phyloP scores from a whole-genome alignment of 1,140 invertebrate species.

The Heliconius eleuchia region DNA sequence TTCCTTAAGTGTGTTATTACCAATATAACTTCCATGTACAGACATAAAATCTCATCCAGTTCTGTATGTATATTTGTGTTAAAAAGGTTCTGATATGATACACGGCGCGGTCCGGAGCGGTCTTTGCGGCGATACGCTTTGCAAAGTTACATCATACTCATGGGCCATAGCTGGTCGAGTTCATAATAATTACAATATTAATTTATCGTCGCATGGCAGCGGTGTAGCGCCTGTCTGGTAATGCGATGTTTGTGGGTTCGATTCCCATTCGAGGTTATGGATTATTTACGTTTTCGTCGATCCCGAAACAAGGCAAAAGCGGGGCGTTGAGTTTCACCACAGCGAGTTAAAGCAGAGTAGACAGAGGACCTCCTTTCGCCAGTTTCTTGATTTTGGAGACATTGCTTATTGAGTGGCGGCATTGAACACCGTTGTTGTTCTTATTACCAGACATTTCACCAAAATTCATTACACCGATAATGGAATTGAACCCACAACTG shows the following conservation, averaged over 20 bases:
- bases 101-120: conserved; percentile 22
- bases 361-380: too few species aligned
- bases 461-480: not conserved
- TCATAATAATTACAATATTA: not conserved
- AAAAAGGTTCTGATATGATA: conserved; percentile 25
- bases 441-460: too few species aligned
- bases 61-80: not conserved
- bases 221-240: too few species aligned
- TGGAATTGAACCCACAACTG: not conserved
- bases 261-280: too few species aligned
- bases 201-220: not conserved
- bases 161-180: not conserved
- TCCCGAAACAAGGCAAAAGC: not conserved
- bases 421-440: not conserved
- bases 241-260: too few species aligned
- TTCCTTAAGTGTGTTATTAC: too few species aligned
- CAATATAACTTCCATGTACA: too few species aligned
- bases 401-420: not conserved
- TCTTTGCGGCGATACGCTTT: conserved; percentile 24
- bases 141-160: conserved; percentile 25
- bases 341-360: not conserved
- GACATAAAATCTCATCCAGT: not conserved
- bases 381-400: not conserved
- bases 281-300: not conserved
- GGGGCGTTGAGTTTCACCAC: not conserved